Percentiles rank a stretch among this genome's conserved stretches.
phyloP scores from a whole-genome alignment of 2,113 vertebrate species.

The Saguinus midas region DNA sequence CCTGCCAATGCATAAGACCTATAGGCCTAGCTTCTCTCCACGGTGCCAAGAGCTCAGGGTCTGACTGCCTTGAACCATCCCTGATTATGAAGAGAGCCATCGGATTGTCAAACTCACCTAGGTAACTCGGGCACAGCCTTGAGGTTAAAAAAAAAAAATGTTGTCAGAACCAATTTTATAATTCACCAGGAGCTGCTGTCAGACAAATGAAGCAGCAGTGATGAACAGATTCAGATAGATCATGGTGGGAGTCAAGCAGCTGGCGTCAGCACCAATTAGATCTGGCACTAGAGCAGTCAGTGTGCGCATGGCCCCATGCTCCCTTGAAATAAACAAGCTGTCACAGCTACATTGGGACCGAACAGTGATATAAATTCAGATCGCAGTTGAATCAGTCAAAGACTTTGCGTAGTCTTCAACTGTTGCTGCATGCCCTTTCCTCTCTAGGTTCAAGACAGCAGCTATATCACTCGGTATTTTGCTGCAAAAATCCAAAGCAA shows the following conservation, averaged over 20 bases:
- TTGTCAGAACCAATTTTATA: constrained; percentile 69
- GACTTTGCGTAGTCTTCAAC: not conserved
- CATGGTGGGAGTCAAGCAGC: constrained; percentile 44
- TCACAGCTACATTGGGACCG: fast-evolving
- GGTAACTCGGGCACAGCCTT: constrained; percentile 64
- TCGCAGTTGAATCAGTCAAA: not conserved
- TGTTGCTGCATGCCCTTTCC: not conserved
- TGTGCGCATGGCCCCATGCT: fast-evolving
- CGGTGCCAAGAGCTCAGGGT: not conserved
- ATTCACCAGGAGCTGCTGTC: constrained; percentile 58
- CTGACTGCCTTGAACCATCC: not conserved
- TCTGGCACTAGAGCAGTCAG: not conserved
- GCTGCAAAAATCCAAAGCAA: not conserved
- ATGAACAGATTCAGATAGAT: constrained; percentile 63
- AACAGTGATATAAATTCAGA: not conserved
- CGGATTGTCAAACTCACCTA: constrained; percentile 60
- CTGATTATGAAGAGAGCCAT: constrained; percentile 58
- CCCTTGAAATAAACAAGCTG: not conserved
- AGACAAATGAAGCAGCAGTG: constrained; percentile 65
- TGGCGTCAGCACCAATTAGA: constrained; percentile 25
- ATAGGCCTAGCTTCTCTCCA: constrained; percentile 17
- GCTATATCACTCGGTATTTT: not conserved
- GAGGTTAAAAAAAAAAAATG: constrained; percentile 62
- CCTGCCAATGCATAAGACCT: not conserved
- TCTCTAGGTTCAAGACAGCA: not conserved